Evolutionary conservation across 2,888 invertebrate genomes (phyloP), one percentile per base, ranked within the genome.

Genomic region (Mimachlamys varia): DNA sequence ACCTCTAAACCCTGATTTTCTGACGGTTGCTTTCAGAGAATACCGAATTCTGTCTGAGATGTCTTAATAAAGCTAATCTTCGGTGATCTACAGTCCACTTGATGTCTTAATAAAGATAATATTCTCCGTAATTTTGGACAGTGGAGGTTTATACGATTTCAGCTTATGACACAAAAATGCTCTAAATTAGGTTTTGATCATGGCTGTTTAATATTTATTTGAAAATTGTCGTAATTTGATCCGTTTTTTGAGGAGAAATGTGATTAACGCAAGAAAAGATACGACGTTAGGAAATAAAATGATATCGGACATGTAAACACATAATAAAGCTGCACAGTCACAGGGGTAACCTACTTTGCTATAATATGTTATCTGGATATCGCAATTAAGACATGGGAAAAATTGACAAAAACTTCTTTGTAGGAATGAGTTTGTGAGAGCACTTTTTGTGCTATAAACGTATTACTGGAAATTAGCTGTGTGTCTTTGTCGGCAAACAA

Each of bases 401-500:
- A 33, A 33, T 76, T 33, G 33, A 33, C 76, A 27, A 76, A 76
- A 76, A 13, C 33, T 76, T 76, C 33, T 33, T 10, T 76, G 33
- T 76, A 76, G 33, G 10, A 76, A 76, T 76, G 33, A 33, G 27
- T 76, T 33, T 33, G 12, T 33, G 33, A 33, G 76, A 27, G 33
- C 13, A 76, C 33, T 76, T 76, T 76, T 76, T 76, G 76, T 22
- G 76, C 33, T 27, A 76, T 76, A 76, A 76, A 76, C 0, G 1
- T 33, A 33, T 76, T 62, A 62, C 62, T 12, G 76, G 7, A 15
- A 76, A 76, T 76, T 76, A 76, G 27, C 33, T 22, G 33, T 5
- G 33, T 33, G 76, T 76, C 33, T 76, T 76, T 76, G 76, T 76
- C 33, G 76, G 76, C 33, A 76, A 76, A 76, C 76, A 76, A 76